Percentiles rank a stretch among this genome's conserved stretches.
Conservation (phyloP, 1,140 invertebrate species). For the Thaumetopoea pityocampa region DNA sequence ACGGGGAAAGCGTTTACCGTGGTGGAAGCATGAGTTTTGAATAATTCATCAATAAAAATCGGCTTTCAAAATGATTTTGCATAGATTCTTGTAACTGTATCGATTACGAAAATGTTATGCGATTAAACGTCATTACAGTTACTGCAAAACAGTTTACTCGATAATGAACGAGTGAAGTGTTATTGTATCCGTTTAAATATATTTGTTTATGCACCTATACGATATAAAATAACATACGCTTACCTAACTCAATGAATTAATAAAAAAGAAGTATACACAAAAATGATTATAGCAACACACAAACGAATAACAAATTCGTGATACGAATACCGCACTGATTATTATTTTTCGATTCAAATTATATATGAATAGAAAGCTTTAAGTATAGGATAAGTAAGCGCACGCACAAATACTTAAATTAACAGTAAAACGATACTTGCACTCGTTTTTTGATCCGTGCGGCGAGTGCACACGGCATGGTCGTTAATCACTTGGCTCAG, state of each 20-base stretch:
- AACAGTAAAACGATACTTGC: too few relatives aligned
- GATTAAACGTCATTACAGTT: conserved; percentile 1
- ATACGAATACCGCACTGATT: neutral
- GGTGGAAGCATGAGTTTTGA: conserved; percentile 17
- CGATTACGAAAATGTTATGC: conserved; percentile 10
- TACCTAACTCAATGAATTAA: too few relatives aligned
- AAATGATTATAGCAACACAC: too few relatives aligned
- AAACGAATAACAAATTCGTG: neutral
- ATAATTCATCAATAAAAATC: conserved; percentile 29
- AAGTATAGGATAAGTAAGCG: neutral
- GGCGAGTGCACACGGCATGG: conserved; percentile 57
- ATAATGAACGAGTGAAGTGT: neutral
- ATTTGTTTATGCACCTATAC: conserved; percentile 1
- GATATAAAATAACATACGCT: neutral
- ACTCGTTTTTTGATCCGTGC: conserved; percentile 48
- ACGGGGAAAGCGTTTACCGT: conserved; percentile 13
- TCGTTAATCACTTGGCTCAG: conserved; percentile 27
- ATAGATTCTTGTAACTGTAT: conserved; percentile 4
- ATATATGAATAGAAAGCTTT: conserved; percentile 1
- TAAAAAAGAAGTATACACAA: too few relatives aligned
- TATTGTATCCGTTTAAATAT: conserved; percentile 2
- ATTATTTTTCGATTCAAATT: neutral
- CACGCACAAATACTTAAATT: too few relatives aligned
- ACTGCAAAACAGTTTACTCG: neutral
- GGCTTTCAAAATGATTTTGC: conserved; percentile 18